Percentiles rank a stretch among this genome's conserved stretches.
Conservation (phyloP, 2,888 invertebrate genomes). For the Thera obeliscata region DNA sequence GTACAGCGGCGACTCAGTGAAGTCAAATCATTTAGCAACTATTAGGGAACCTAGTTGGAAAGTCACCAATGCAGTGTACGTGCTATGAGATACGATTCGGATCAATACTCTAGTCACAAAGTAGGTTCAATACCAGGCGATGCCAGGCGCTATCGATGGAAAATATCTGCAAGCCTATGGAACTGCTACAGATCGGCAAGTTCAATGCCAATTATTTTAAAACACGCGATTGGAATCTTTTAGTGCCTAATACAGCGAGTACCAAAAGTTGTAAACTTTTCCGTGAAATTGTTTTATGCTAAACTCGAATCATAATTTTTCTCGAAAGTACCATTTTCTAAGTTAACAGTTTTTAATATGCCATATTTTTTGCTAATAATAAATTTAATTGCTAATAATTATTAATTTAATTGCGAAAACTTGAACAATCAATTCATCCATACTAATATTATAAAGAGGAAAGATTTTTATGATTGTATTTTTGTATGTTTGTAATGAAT, state of each 20-base stretch:
- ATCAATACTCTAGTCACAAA: constrained; percentile 7
- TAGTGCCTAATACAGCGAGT: neutral
- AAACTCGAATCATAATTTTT: too few relatives aligned
- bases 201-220: constrained; percentile 20
- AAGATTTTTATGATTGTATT: too few relatives aligned
- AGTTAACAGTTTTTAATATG: too few relatives aligned
- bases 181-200: neutral
- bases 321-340: too few relatives aligned
- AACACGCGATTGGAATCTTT: constrained; percentile 7
- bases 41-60: neutral
- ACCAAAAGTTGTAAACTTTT: neutral
- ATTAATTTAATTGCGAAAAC: too few relatives aligned
- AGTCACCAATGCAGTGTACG: neutral
- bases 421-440: too few relatives aligned
- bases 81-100: neutral
- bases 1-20: neutral
- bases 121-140: constrained; percentile 7
- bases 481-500: too few relatives aligned
- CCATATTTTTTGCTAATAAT: too few relatives aligned
- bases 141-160: constrained; percentile 8
- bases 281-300: too few relatives aligned
- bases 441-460: too few relatives aligned
- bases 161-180: neutral
- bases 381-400: too few relatives aligned
- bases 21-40: neutral